Evolutionary conservation across 2,888 invertebrate species (phyloP).

Genomic region (Epistrophe grossulariae): DNA sequence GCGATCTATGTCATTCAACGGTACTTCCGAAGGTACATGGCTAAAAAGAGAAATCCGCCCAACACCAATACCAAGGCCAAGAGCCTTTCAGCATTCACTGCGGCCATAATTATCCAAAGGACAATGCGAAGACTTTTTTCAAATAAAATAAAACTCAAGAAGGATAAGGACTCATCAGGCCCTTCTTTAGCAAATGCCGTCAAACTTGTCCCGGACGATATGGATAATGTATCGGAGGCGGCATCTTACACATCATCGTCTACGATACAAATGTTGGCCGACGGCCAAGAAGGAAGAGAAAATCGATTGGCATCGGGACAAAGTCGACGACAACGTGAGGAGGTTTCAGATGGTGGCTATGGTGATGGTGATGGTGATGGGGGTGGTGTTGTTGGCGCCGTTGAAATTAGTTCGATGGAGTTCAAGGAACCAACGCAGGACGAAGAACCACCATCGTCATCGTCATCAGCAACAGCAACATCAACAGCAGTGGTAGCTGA

Average conservation of each 20-base stretch:
- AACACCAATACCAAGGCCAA: neutral
- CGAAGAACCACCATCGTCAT: slow-evolving; percentile 6
- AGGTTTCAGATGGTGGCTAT: slow-evolving; percentile 48
- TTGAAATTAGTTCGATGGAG: slow-evolving; percentile 37
- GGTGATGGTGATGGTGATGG: slow-evolving; percentile 9
- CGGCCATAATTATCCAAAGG: slow-evolving; percentile 86
- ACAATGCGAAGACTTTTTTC: slow-evolving; percentile 85
- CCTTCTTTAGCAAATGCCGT: neutral
- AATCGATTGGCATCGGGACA: slow-evolving; percentile 62
- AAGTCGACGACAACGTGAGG: slow-evolving; percentile 44
- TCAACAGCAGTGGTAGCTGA: neutral
- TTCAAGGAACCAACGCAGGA: slow-evolving; percentile 61
- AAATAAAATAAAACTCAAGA: slow-evolving; percentile 78
- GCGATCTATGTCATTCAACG: slow-evolving; percentile 80
- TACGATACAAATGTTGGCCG: slow-evolving; percentile 79
- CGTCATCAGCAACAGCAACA: neutral
- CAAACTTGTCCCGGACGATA: slow-evolving; percentile 59
- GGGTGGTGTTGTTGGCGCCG: slow-evolving; percentile 12
- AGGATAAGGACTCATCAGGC: slow-evolving; percentile 7
- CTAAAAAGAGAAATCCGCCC: slow-evolving; percentile 39
- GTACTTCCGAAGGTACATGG: slow-evolving; percentile 77
- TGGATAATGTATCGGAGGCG: slow-evolving; percentile 79
- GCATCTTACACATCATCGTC: slow-evolving; percentile 80
- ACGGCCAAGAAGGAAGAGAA: slow-evolving; percentile 72
- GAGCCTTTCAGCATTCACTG: slow-evolving; percentile 85